Percentiles rank a stretch among this genome's conserved stretches.
phyloP scores from a whole-genome alignment of 1,140 invertebrate species.

The Odontomachus brunneus region DNA sequence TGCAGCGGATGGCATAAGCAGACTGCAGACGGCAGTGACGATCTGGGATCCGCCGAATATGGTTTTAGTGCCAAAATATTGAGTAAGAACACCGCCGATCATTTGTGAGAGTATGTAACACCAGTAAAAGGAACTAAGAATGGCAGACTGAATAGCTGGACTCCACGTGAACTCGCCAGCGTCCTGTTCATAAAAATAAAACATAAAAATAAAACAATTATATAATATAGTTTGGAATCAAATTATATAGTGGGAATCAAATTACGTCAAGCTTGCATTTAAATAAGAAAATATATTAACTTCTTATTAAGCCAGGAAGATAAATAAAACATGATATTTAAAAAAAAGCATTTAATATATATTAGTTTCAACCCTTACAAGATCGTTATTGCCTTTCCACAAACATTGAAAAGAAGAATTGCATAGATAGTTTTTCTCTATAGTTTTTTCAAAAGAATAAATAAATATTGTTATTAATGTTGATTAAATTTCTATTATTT shows the following conservation, averaged over 20 bases:
- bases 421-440: neutral
- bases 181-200: conserved; percentile 67
- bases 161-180: conserved; percentile 88
- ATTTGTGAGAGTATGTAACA: conserved; percentile 90
- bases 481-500: too few species aligned
- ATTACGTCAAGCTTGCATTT: neutral
- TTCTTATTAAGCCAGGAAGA: too few species aligned
- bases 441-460: neutral
- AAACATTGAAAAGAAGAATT: conserved; percentile 1
- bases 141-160: conserved; percentile 87
- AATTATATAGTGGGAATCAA: neutral
- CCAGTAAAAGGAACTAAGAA: conserved; percentile 90
- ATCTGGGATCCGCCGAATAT: conserved; percentile 91
- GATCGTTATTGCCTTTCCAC: neutral
- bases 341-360: neutral
- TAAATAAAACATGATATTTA: neutral
- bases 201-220: too few species aligned
- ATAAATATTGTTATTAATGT: too few species aligned
- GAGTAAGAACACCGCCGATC: conserved; percentile 90
- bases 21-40: conserved; percentile 89
- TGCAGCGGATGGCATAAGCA: conserved; percentile 88
- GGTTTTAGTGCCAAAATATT: conserved; percentile 91
- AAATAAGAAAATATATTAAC: neutral
- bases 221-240: neutral
- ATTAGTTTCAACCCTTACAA: too few species aligned